Conservation (phyloP, 2,888 invertebrate genomes). For the Dorcus hopei region DNA sequence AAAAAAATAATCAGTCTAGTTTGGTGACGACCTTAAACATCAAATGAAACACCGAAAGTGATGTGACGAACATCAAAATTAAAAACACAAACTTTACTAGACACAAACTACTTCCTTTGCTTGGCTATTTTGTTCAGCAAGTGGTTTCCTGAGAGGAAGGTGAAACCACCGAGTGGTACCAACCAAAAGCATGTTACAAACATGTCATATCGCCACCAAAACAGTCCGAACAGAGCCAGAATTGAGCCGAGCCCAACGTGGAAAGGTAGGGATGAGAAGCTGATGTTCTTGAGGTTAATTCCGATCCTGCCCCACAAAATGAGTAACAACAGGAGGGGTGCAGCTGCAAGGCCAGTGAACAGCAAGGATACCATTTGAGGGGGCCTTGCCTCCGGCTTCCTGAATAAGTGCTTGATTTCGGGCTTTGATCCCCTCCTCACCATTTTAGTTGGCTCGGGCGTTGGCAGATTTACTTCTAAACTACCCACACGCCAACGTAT, state of each 20-base stretch:
- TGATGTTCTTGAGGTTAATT: conserved; percentile 81
- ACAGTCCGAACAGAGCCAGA: conserved; percentile 80
- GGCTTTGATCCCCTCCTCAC: conserved; percentile 52
- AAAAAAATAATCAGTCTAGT: no score
- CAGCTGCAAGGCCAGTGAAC: conserved; percentile 80
- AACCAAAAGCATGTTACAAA: conserved; percentile 92
- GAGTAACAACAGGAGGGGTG: conserved; percentile 79
- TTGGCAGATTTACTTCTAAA: conserved; percentile 67
- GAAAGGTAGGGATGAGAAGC: conserved; percentile 81
- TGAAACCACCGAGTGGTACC: conserved; percentile 77
- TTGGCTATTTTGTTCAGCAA: conserved; percentile 78
- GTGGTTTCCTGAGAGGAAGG: conserved; percentile 91
- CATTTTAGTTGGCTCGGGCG: conserved; percentile 31
- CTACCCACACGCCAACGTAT: conserved; percentile 83
- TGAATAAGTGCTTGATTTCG: conserved; percentile 79
- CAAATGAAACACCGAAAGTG: no score
- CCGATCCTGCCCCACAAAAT: conserved; percentile 84
- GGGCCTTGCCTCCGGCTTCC: conserved; percentile 88
- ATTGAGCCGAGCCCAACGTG: conserved; percentile 87
- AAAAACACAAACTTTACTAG: no score
- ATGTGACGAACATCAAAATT: no score
- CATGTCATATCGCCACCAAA: conserved; percentile 95
- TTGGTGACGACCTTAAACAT: no score
- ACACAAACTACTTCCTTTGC: conserved; percentile 34
- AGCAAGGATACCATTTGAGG: conserved; percentile 82